Conservation (phyloP, 2,797 vertebrate genomes). For the Macropodus opercularis region DNA sequence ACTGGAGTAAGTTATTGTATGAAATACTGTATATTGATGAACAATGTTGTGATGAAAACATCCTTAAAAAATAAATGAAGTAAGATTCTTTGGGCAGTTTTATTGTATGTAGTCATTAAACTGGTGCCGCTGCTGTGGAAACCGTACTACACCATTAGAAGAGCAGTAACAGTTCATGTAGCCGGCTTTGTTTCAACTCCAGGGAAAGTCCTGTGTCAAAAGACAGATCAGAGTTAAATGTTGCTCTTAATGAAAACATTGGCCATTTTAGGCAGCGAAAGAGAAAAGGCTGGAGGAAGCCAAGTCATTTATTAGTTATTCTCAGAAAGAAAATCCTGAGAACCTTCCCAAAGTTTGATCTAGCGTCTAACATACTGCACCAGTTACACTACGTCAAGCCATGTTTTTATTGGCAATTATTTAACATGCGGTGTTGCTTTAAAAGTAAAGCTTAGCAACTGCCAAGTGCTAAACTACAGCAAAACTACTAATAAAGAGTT, state of each 20-base stretch:
- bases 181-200: neutral
- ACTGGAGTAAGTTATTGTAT: neutral
- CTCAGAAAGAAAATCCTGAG: too few species aligned
- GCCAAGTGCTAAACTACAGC: too few species aligned
- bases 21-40: neutral
- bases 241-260: conserved; percentile 17
- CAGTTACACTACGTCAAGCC: too few species aligned
- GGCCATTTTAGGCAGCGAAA: conserved; percentile 54
- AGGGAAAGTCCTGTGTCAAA: conserved; percentile 5
- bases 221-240: conserved; percentile 15
- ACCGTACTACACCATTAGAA: neutral
- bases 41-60: neutral
- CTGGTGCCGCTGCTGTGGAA: neutral
- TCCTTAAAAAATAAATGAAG: neutral
- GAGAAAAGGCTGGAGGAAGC: conserved; percentile 18
- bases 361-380: too few species aligned
- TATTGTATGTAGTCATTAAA: neutral
- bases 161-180: neutral
- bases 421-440: too few species aligned
- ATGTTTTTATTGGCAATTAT: too few species aligned
- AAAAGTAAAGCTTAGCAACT: too few species aligned
- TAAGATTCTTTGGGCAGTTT: neutral
- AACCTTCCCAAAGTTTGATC: too few species aligned
- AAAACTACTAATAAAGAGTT: too few species aligned
- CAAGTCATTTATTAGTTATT: too few species aligned